A percentile compares a stretch with the other conserved stretches of the same genome.
Conservation (phyloP, 1,140 invertebrate genomes). For the Nasonia giraulti region DNA sequence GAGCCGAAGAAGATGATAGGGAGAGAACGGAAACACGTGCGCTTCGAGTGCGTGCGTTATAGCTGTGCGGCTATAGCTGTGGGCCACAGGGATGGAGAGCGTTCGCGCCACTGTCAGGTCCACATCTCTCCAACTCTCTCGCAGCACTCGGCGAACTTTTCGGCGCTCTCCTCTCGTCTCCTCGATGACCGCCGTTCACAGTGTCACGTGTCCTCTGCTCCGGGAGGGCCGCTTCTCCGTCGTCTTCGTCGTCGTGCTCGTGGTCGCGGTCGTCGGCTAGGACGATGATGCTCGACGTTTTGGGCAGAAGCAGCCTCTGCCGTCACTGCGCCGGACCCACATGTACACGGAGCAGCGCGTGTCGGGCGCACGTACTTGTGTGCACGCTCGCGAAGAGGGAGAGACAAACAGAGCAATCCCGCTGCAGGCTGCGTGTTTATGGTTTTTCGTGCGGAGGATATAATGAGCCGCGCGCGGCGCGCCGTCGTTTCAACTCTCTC, state of each 20-base stretch:
- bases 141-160: background rate
- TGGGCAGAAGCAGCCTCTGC: no score
- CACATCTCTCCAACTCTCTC: slow-evolving; percentile 3
- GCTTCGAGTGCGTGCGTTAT: no score
- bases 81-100: background rate
- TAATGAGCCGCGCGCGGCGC: slow-evolving; percentile 21
- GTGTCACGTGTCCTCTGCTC: no score
- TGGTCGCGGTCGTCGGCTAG: no score
- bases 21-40: slow-evolving; percentile 19
- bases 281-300: no score
- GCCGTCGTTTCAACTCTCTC: background rate
- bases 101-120: slow-evolving; percentile 19
- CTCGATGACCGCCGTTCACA: no score
- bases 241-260: no score
- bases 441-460: slow-evolving; percentile 53
- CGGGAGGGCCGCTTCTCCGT: no score
- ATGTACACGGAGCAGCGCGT: no score
- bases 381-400: slow-evolving; percentile 26
- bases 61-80: background rate
- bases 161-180: no score
- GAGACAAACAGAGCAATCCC: background rate
- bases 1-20: slow-evolving; percentile 18
- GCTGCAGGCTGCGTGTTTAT: slow-evolving; percentile 49
- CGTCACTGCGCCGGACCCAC: no score
- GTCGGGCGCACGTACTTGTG: background rate